A percentile compares a stretch with the other conserved stretches of the same genome.
These are phyloP conservation scores for Acridotheres tristis DNA, from an alignment of 2,797 vertebrate species.

Conservation along the genomic window DNA sequence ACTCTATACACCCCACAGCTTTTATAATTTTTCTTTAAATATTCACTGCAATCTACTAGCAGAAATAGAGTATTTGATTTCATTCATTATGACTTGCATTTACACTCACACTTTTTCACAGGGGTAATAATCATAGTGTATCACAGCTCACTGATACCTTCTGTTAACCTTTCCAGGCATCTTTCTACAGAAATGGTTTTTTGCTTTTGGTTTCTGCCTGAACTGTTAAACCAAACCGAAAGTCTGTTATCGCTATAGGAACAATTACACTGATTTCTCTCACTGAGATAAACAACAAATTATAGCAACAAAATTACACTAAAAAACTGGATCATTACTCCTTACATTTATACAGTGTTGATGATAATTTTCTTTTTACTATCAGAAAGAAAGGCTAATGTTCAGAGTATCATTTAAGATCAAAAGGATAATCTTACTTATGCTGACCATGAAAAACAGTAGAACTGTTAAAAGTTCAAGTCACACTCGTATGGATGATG, in stretches of 20 bases:
- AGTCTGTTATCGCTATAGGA: background rate
- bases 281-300: background rate
- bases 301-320: background rate
- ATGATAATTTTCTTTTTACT: background rate
- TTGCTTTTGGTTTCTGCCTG: background rate
- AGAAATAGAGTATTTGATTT: background rate
- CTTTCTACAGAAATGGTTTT: background rate
- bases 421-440: background rate
- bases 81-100: background rate
- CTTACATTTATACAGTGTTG: background rate
- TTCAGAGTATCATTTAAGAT: background rate
- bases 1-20: accelerated
- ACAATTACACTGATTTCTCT: background rate
- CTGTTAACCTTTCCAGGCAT: background rate
- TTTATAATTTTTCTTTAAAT: background rate
- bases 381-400: background rate
- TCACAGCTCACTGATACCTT: background rate
- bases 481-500: background rate
- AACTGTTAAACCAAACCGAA: background rate
- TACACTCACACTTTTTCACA: background rate
- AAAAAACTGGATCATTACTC: background rate
- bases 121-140: background rate
- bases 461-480: background rate
- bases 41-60: background rate
- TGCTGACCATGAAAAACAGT: background rate